A percentile compares a stretch with the other conserved stretches of the same genome.
Evolutionary conservation across 2,888 invertebrate species (phyloP).

Genomic region (Aromia moschata): DNA sequence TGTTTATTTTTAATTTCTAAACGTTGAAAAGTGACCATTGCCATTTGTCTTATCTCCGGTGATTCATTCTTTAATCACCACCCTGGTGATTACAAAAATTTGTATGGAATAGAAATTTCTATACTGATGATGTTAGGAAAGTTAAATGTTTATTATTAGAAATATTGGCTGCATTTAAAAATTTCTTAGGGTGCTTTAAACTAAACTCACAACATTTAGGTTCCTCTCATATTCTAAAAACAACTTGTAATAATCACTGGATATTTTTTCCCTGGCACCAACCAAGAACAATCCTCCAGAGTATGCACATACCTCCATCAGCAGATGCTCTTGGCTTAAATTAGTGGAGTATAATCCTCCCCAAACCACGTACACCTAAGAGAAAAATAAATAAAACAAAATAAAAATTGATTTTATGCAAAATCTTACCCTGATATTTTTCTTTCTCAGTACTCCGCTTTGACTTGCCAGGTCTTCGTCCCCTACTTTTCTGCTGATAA

Average conservation of each 20-base stretch:
- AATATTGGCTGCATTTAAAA: too few relatives aligned
- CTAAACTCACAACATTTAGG: slow-evolving; percentile 31
- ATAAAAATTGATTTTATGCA: too few relatives aligned
- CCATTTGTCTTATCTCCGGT: too few relatives aligned
- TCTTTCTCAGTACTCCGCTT: slow-evolving; percentile 30
- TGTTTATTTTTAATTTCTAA: too few relatives aligned
- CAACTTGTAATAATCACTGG: slow-evolving; percentile 37
- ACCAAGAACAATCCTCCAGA: slow-evolving; percentile 64
- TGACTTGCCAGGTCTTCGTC: slow-evolving; percentile 63
- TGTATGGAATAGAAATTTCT: too few relatives aligned
- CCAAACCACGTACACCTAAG: slow-evolving; percentile 65
- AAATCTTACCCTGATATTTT: slow-evolving; percentile 60
- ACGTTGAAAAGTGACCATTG: too few relatives aligned
- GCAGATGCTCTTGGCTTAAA: slow-evolving; percentile 61
- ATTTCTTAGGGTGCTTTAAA: too few relatives aligned
- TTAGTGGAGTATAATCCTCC: slow-evolving; percentile 60
- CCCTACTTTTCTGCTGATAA: slow-evolving; percentile 67
- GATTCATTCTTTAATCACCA: too few relatives aligned
- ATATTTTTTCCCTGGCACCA: slow-evolving; percentile 38
- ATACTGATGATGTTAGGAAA: too few relatives aligned
- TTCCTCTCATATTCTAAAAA: slow-evolving; percentile 32
- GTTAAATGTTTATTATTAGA: too few relatives aligned
- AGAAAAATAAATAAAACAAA: slow-evolving; percentile 16
- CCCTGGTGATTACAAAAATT: too few relatives aligned
- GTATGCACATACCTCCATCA: slow-evolving; percentile 62